Conservation (phyloP, 2,113 vertebrate species). For the Butorides virescens region DNA sequence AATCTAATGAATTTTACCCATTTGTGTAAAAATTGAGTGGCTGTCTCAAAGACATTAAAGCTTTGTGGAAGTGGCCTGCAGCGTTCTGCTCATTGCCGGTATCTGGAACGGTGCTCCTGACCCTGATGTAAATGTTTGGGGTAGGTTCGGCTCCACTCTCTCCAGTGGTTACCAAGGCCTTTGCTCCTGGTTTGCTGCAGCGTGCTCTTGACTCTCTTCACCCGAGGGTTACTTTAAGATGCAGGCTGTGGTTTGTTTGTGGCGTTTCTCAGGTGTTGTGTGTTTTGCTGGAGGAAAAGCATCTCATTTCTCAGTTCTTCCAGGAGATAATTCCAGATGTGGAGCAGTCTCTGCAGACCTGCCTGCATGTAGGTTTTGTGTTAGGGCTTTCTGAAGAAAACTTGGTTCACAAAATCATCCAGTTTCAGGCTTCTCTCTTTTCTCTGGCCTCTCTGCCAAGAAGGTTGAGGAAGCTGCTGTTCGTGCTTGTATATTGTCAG, state of each 20-base stretch:
- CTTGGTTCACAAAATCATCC: not conserved
- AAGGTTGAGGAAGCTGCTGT: not conserved
- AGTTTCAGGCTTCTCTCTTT: not conserved
- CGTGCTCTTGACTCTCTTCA: not conserved
- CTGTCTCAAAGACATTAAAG: not conserved
- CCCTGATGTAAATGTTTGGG: not conserved
- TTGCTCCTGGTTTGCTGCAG: not conserved
- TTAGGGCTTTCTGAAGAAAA: not conserved
- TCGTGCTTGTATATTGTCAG: not conserved
- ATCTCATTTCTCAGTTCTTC: not conserved
- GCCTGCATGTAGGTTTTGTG: not conserved
- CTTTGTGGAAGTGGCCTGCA: not conserved
- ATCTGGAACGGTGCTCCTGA: not conserved
- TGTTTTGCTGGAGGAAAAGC: not conserved
- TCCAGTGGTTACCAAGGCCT: not conserved
- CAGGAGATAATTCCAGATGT: not conserved
- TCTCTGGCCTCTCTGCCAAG: not conserved
- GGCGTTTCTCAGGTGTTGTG: fast-evolving
- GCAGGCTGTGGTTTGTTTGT: not conserved
- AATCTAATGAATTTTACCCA: not conserved
- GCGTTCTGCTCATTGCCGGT: fast-evolving
- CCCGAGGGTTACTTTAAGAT: not conserved
- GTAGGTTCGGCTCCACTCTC: not conserved
- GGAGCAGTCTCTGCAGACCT: not conserved
- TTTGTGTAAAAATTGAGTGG: not conserved